Evolutionary conservation across 2,113 vertebrate species (phyloP).

Genomic region (Lycocorax pyrrhopterus): DNA sequence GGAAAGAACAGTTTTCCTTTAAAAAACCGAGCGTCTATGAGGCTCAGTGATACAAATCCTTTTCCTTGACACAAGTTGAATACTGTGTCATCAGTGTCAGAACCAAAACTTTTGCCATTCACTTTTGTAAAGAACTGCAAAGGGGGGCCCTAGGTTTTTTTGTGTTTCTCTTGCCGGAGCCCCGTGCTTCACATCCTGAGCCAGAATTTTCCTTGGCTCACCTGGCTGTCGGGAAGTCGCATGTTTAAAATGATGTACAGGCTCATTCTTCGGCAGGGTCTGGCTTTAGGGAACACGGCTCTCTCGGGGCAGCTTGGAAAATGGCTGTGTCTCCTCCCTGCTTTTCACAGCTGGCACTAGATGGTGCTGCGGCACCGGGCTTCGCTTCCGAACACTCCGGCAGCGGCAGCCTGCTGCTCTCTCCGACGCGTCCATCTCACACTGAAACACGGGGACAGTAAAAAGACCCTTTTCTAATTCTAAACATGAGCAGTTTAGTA

Average conservation of each 20-base stretch:
- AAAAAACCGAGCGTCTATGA: neutral
- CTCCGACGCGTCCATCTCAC: accelerated
- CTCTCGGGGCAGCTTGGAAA: accelerated
- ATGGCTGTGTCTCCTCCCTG: accelerated
- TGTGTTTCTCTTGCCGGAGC: neutral
- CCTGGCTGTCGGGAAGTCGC: neutral
- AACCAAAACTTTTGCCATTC: neutral
- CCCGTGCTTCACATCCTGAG: neutral
- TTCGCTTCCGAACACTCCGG: neutral
- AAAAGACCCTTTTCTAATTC: neutral
- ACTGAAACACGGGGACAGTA: accelerated
- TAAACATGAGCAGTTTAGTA: neutral
- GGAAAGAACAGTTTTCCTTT: neutral
- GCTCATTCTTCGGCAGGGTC: neutral
- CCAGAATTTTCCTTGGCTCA: neutral
- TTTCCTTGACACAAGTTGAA: neutral
- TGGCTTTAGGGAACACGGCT: accelerated
- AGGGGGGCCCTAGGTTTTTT: neutral
- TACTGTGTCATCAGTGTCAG: neutral
- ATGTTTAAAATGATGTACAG: accelerated
- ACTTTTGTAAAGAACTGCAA: neutral
- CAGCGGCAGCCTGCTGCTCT: neutral
- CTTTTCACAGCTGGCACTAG: neutral
- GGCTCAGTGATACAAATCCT: neutral
- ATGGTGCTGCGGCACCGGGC: slow-evolving; percentile 31